Evolutionary conservation across 2,797 vertebrate species (phyloP).

Genomic region (Phylloscopus collybita): DNA sequence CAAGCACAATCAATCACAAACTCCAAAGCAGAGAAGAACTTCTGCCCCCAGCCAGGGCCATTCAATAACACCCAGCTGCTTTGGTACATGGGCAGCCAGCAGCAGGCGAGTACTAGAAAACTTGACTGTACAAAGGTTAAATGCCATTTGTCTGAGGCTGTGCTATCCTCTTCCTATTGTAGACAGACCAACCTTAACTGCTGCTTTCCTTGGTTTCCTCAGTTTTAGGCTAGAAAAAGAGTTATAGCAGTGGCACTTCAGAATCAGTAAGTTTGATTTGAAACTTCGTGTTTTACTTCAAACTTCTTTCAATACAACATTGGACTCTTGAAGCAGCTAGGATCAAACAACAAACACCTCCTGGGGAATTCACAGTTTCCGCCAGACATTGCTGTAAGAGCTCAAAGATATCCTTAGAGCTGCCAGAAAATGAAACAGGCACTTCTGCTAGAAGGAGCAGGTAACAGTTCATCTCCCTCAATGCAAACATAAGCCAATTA

Average conservation of each 20-base stretch:
- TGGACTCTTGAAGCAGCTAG: not conserved
- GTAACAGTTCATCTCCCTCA: not conserved
- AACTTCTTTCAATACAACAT: not conserved
- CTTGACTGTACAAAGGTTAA: not conserved
- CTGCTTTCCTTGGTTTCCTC: not conserved
- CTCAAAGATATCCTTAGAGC: not conserved
- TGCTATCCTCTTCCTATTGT: not conserved
- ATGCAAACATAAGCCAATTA: slow-evolving; percentile 4
- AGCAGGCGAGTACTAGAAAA: not conserved
- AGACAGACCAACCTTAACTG: not conserved
- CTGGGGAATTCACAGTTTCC: not conserved
- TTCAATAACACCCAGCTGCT: not conserved
- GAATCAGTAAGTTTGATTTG: not conserved
- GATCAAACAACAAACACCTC: not conserved
- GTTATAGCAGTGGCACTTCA: not conserved
- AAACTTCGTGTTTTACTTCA: not conserved
- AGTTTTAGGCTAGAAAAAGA: not conserved
- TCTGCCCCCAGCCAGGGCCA: not conserved
- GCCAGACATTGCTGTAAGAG: not conserved
- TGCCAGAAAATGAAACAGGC: not conserved
- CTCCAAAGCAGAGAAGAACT: not conserved
- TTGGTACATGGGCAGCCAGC: not conserved
- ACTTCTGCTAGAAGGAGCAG: not conserved
- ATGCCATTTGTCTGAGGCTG: not conserved
- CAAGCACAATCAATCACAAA: not conserved